phyloP scores from a whole-genome alignment of 2,113 vertebrate species.

The Pterophyllum scalare region DNA sequence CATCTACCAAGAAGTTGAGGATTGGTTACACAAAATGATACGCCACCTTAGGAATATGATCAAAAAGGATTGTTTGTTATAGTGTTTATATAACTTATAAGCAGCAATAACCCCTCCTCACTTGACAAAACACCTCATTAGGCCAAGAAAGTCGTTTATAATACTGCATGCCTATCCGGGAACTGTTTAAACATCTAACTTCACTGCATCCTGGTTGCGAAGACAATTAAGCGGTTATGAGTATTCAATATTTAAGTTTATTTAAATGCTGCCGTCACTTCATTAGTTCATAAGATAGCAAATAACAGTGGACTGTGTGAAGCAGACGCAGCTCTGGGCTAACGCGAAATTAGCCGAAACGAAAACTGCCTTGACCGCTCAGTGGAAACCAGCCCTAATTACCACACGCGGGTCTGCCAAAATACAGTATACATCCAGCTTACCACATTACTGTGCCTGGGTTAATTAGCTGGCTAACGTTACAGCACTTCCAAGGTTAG shows the following conservation, averaged over 20 bases:
- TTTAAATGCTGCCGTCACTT: background rate
- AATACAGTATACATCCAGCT: background rate
- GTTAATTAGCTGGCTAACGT: conserved; percentile 1
- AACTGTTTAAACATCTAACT: background rate
- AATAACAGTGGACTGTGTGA: background rate
- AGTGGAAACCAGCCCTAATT: background rate
- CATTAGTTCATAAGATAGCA: background rate
- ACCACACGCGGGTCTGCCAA: background rate
- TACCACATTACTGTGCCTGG: background rate
- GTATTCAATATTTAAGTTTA: background rate
- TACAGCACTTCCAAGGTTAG: conserved; percentile 33
- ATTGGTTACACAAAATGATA: background rate
- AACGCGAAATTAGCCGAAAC: conserved; percentile 16
- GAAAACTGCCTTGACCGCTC: background rate
- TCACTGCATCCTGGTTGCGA: background rate
- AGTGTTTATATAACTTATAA: background rate
- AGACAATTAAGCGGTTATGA: background rate
- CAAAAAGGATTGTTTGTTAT: background rate
- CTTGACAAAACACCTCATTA: background rate
- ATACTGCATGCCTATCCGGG: background rate
- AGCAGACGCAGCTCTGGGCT: conserved; percentile 22
- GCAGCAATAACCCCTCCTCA: background rate
- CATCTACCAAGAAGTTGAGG: background rate
- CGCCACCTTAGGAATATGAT: background rate
- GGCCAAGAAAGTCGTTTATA: background rate